Percentiles rank a stretch among this genome's conserved stretches.
Conservation (phyloP, 2,113 vertebrate species). For the Atractosteus spatula region DNA sequence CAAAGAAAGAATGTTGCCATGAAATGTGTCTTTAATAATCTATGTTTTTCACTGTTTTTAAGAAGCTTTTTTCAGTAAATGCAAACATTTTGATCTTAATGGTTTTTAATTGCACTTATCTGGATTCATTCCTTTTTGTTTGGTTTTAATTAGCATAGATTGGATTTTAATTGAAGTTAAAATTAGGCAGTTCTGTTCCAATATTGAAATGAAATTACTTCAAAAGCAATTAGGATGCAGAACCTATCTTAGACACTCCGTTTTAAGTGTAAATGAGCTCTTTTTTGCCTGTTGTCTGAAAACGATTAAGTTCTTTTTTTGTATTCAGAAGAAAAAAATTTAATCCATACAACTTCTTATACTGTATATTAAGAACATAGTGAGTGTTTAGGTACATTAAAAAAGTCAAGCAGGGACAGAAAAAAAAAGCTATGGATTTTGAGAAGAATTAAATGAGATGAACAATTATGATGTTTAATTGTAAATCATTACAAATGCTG, state of each 20-base stretch:
- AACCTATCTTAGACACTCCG: slow-evolving; percentile 6
- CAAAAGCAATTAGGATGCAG: slow-evolving; percentile 5
- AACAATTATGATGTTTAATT: no score
- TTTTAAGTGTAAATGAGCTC: slow-evolving; percentile 7
- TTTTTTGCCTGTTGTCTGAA: slow-evolving; percentile 3
- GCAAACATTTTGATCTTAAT: neutral
- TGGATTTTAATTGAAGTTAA: slow-evolving; percentile 16
- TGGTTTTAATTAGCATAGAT: slow-evolving; percentile 8
- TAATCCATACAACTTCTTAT: neutral
- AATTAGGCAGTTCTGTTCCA: slow-evolving; percentile 11
- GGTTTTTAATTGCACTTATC: slow-evolving; percentile 6
- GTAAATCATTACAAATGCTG: no score
- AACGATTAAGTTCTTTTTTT: neutral
- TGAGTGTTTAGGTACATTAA: no score
- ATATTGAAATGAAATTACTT: slow-evolving; percentile 1
- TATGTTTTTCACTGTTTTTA: no score
- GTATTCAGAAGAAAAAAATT: neutral
- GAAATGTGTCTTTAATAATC: neutral
- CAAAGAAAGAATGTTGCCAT: neutral
- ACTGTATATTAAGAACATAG: neutral
- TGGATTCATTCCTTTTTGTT: slow-evolving; percentile 8
- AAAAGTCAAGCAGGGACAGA: no score
- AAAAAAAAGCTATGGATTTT: no score
- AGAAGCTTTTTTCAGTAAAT: neutral
- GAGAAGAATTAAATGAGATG: no score